Evolutionary conservation across 1,140 invertebrate genomes (phyloP).

Genomic region (Chrysopa pallens): DNA sequence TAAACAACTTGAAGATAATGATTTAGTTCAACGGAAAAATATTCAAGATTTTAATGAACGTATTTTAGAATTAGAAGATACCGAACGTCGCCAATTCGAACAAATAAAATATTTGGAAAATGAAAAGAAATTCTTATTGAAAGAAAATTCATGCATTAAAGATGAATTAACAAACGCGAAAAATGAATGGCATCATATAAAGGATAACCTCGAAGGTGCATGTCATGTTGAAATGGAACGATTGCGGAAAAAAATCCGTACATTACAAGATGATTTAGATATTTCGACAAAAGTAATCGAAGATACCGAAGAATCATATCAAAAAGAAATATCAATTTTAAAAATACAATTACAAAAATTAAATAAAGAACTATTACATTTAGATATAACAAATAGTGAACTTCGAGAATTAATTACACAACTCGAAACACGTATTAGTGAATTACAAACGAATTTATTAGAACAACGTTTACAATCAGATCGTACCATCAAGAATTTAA

Average conservation of each 20-base stretch:
- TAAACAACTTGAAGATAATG: constrained; percentile 13
- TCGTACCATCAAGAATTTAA: neutral
- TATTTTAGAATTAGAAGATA: constrained; percentile 29
- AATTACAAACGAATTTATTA: constrained; percentile 6
- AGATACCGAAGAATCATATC: constrained; percentile 24
- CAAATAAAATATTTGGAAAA: constrained; percentile 14
- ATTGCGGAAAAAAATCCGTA: constrained; percentile 12
- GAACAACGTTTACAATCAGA: neutral
- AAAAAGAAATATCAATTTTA: constrained; percentile 25
- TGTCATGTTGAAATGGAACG: constrained; percentile 14
- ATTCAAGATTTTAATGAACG: constrained; percentile 21
- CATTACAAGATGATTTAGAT: constrained; percentile 15
- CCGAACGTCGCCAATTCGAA: constrained; percentile 26
- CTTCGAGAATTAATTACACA: constrained; percentile 32
- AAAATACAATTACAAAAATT: constrained; percentile 27
- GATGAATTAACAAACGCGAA: constrained; percentile 23
- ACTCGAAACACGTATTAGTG: constrained; percentile 16
- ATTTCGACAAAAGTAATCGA: constrained; percentile 21
- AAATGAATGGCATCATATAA: constrained; percentile 9
- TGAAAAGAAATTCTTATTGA: constrained; percentile 2
- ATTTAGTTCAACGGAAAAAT: constrained; percentile 22
- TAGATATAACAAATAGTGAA: constrained; percentile 36
- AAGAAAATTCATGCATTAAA: constrained; percentile 14
- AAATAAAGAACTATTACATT: constrained; percentile 30
- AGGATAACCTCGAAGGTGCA: constrained; percentile 10